Base-by-base conservation (phyloP, 1,140 invertebrate species). In the Trichogramma pretiosum region DNA sequence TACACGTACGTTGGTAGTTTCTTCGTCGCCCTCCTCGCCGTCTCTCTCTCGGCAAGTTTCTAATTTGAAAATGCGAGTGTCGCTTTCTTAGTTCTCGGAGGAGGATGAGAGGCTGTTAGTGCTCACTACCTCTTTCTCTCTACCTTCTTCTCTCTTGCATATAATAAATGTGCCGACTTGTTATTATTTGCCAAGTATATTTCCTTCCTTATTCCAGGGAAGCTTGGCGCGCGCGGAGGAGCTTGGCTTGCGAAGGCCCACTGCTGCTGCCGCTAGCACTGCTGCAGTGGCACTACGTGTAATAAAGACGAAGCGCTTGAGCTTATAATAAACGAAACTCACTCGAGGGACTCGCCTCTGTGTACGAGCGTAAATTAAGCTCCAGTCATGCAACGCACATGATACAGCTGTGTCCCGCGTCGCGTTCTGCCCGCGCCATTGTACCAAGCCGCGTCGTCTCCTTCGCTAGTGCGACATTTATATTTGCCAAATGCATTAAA, bases 111-210 rank as follows among this genome's bases (percentile, higher is more conserved):
- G 16, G 17, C 11, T 18, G 8, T 13, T 7, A 13, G 36, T 38
- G 11, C n/a, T n/a, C n/a, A n/a, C n/a, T n/a, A n/a, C n/a, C n/a
- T n/a, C n/a, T n/a, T n/a, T n/a, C n/a, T n/a, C n/a, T n/a, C n/a
- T n/a, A n/a, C n/a, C n/a, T n/a, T n/a, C n/a, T n/a, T n/a, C n/a
- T 11, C 19, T 16, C 41, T 14, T 16, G 34, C 28, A 24, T 16
- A 34, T 34, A 40, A 40, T 40, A 47, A 47, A 34, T 19, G 33
- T 17, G 39, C 24, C 14, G 40, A 43, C 24, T 43, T 44, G 40
- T 44, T 49, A 49, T 44, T 49, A 44, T 49, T 49, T 49, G 35
- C 24, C 3, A 37, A 49, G 18, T 41, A n/a, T n/a, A n/a, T n/a
- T n/a, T n/a, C n/a, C n/a, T n/a, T n/a, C n/a, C n/a, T n/a, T n/a